phyloP scores from a whole-genome alignment of 2,888 invertebrate genomes.

The Cephus spinipes region DNA sequence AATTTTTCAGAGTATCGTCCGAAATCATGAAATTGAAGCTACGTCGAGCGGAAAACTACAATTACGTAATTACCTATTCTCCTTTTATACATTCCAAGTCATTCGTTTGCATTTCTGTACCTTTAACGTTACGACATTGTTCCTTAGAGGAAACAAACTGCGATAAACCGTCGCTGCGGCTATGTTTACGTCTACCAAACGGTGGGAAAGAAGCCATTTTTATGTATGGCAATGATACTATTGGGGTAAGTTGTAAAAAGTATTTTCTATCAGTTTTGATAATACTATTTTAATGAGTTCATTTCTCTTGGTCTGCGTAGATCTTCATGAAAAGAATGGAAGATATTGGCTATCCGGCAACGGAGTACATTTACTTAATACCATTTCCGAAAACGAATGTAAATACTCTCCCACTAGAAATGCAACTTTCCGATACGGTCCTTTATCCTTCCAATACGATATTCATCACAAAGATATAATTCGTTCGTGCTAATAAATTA shows the following conservation, averaged over 20 bases:
- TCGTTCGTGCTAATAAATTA: not conserved
- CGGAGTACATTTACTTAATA: constrained; percentile 58
- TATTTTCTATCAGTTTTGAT: not conserved
- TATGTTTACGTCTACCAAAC: constrained; percentile 60
- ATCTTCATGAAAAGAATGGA: constrained; percentile 58
- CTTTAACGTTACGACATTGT: too few relatives aligned
- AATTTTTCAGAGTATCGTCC: too few relatives aligned
- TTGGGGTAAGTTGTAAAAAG: constrained; percentile 47
- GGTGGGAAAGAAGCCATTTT: constrained; percentile 60
- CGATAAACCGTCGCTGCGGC: constrained; percentile 51
- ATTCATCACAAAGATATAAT: constrained; percentile 64
- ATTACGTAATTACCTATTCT: too few relatives aligned
- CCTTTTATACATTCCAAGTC: too few relatives aligned
- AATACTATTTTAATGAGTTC: not conserved
- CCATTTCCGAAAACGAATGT: constrained; percentile 62
- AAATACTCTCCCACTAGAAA: constrained; percentile 53
- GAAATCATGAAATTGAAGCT: too few relatives aligned
- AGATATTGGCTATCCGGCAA: constrained; percentile 56
- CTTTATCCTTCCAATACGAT: constrained; percentile 63
- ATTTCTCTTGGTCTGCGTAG: constrained; percentile 31
- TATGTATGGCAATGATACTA: constrained; percentile 56
- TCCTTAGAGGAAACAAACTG: constrained; percentile 14
- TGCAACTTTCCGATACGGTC: constrained; percentile 56
- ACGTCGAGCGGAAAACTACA: too few relatives aligned
- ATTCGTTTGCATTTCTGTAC: too few relatives aligned